A percentile compares a stretch with the other conserved stretches of the same genome.
Conservation (phyloP, 2,888 invertebrate species). For the Diarsia mendica region DNA sequence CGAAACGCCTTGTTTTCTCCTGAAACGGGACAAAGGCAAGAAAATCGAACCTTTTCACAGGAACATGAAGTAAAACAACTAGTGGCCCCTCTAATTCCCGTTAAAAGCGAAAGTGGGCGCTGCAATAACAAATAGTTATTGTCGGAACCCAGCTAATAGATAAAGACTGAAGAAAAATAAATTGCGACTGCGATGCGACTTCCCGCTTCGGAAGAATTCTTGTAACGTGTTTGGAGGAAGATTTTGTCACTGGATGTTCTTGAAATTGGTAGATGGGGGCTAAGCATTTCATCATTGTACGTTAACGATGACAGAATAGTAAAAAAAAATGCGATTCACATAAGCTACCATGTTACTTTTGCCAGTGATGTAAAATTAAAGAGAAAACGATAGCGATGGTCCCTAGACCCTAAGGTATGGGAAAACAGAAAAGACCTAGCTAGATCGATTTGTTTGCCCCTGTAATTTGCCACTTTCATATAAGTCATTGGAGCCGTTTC, state of each 20-base stretch:
- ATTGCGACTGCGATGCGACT: conserved; percentile 59
- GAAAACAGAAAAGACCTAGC: not conserved
- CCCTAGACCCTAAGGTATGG: not conserved
- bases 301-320: too few species aligned
- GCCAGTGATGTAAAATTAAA: not conserved
- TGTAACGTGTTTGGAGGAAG: conserved; percentile 20
- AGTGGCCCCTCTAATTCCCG: conserved; percentile 71
- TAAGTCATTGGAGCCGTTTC: not conserved
- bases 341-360: not conserved
- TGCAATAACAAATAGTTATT: conserved; percentile 81
- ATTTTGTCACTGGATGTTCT: not conserved
- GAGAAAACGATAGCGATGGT: not conserved
- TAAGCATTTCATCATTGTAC: not conserved
- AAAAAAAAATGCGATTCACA: not conserved
- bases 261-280: not conserved
- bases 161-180: conserved; percentile 70
- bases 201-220: conserved; percentile 55
- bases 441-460: not conserved
- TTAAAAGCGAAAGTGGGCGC: conserved; percentile 70
- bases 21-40: conserved; percentile 32
- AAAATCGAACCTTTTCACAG: conserved; percentile 33
- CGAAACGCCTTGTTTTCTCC: conserved; percentile 19
- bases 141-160: conserved; percentile 74
- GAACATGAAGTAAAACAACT: conserved; percentile 52
- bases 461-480: not conserved